Evolutionary conservation across 1,140 invertebrate genomes (phyloP).

Genomic region (Periplaneta americana): DNA sequence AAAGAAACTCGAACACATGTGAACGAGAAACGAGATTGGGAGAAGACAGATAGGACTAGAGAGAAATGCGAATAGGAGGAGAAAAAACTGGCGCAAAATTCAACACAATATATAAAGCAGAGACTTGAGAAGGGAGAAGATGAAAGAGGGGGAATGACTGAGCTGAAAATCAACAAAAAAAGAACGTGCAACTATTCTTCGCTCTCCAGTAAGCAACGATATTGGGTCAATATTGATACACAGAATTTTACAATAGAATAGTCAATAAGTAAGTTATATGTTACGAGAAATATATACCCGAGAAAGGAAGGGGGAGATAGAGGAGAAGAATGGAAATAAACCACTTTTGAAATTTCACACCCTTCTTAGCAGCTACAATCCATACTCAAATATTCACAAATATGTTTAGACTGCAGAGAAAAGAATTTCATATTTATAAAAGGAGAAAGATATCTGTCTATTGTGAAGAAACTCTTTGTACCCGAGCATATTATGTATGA

Average conservation of each 20-base stretch:
- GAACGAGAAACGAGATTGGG: not conserved
- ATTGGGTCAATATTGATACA: not conserved
- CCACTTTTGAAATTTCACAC: not conserved
- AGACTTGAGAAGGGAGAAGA: not conserved
- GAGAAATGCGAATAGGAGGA: not conserved
- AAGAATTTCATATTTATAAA: not conserved
- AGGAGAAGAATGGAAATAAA: not conserved
- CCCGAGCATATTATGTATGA: not conserved
- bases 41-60: not conserved
- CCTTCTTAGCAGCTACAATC: not conserved
- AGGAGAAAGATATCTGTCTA: not conserved
- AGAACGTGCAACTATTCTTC: not conserved
- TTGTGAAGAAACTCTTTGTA: not conserved
- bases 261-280: not conserved
- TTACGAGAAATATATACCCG: not conserved
- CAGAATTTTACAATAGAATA: not conserved
- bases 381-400: not conserved
- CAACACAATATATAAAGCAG: not conserved
- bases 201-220: not conserved
- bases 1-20: not conserved
- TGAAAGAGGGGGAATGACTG: not conserved
- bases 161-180: not conserved
- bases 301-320: too few relatives aligned
- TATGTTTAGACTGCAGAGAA: not conserved
- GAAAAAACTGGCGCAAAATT: not conserved